A percentile compares a stretch with the other conserved stretches of the same genome.
Conservation (phyloP, 1,140 invertebrate species). For the Anastrepha obliqua region DNA sequence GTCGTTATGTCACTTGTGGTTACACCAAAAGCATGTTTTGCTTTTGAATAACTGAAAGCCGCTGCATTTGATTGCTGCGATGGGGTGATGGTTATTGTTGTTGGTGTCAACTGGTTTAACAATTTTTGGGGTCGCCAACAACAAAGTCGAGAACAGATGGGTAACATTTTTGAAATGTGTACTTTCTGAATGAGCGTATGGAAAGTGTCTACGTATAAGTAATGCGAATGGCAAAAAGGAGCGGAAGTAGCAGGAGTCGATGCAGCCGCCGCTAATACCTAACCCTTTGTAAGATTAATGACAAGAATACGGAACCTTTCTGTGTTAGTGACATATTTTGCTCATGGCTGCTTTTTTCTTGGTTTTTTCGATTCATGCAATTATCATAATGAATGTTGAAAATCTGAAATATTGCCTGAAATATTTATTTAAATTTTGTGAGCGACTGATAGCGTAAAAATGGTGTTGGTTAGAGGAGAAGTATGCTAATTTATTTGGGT, state of each 20-base stretch:
- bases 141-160: neutral
- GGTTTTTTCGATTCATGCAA: neutral
- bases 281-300: slow-evolving; percentile 43
- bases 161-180: neutral
- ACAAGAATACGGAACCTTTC: slow-evolving; percentile 5
- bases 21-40: slow-evolving; percentile 31
- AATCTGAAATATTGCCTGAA: neutral
- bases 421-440: neutral
- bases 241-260: no score
- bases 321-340: slow-evolving; percentile 8
- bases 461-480: neutral
- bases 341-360: neutral
- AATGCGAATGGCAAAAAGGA: neutral
- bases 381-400: slow-evolving; percentile 19
- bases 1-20: neutral
- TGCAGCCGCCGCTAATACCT: neutral
- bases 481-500: neutral
- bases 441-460: neutral
- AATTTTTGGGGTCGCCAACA: neutral
- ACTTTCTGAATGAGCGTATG: neutral
- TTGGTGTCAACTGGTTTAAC: neutral
- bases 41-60: slow-evolving; percentile 28
- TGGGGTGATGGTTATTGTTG: neutral
- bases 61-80: slow-evolving; percentile 19
- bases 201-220: neutral